Percentiles rank a stretch among this genome's conserved stretches.
Evolutionary conservation across 1,140 invertebrate genomes (phyloP).

Genomic region (Hormaphis cornu): DNA sequence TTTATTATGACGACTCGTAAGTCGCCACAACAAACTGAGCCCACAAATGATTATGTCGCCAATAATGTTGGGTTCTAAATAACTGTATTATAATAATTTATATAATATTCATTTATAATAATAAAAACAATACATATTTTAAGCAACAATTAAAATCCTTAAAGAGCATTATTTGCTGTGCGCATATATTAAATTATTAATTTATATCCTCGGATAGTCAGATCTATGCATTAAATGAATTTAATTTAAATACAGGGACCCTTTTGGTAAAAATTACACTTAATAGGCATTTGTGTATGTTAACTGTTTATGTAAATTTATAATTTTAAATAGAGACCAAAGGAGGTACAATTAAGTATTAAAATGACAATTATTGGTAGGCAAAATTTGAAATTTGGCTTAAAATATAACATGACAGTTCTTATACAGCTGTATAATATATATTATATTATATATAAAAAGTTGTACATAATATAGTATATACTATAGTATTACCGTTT

Average conservation of each 20-base stretch:
- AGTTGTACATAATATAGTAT: no score
- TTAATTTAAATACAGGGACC: background rate
- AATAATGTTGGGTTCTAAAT: constrained; percentile 30
- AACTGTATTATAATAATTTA: constrained; percentile 9
- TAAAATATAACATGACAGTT: background rate
- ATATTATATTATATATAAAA: no score
- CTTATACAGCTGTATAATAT: no score
- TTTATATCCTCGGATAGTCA: constrained; percentile 1
- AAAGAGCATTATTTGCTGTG: constrained; percentile 20
- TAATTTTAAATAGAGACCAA: background rate
- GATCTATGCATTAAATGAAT: constrained; percentile 20
- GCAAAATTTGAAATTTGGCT: background rate
- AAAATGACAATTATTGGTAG: background rate
- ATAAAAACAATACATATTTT: constrained; percentile 19
- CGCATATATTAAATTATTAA: background rate
- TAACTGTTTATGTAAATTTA: background rate
- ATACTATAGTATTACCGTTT: no score
- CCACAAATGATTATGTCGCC: constrained; percentile 20
- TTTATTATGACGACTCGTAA: constrained; percentile 26
- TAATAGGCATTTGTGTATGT: background rate
- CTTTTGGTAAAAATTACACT: background rate
- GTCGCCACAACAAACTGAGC: constrained; percentile 28
- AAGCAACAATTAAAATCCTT: constrained; percentile 29
- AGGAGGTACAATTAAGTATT: background rate
- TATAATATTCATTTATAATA: constrained; percentile 11